Conservation (phyloP, 1,140 invertebrate genomes). For the Zaprionus lachaisei region DNA sequence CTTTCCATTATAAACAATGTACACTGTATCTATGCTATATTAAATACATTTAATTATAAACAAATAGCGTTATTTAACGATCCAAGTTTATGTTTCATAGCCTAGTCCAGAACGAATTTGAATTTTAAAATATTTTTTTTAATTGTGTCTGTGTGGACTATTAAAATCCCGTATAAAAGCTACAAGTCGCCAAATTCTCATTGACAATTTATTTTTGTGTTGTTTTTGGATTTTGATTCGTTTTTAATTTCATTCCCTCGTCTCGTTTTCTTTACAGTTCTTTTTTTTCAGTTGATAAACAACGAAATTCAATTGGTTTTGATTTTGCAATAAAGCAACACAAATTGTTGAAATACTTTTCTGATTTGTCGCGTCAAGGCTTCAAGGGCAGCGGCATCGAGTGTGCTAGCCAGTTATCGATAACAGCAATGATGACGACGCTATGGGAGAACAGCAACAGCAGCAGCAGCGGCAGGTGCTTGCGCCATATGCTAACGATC, state of each 20-base stretch:
- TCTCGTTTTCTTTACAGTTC: constrained; percentile 10
- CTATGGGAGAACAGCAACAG: background rate
- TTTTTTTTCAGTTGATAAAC: constrained; percentile 57
- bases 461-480: constrained; percentile 37
- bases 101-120: background rate
- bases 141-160: constrained; percentile 17
- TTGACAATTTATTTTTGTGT: constrained; percentile 40
- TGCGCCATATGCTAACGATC: constrained; percentile 61
- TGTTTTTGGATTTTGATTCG: background rate
- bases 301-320: constrained; percentile 76
- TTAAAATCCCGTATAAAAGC: constrained; percentile 34
- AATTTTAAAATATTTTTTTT: background rate
- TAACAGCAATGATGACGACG: constrained; percentile 2
- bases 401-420: constrained; percentile 50
- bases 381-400: constrained; percentile 69
- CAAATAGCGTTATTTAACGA: constrained; percentile 3
- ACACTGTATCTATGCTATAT: background rate
- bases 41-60: constrained; percentile 19
- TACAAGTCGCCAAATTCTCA: constrained; percentile 20
- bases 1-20: background rate
- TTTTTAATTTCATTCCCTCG: constrained; percentile 19
- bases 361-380: constrained; percentile 15
- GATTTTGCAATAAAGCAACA: constrained; percentile 59
- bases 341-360: constrained; percentile 1
- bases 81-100: background rate